Percentiles rank a stretch among this genome's conserved stretches.
These are phyloP conservation scores for Drosophila persimilis DNA, from an alignment of 1,140 invertebrate species.

Conservation along the genomic window DNA sequence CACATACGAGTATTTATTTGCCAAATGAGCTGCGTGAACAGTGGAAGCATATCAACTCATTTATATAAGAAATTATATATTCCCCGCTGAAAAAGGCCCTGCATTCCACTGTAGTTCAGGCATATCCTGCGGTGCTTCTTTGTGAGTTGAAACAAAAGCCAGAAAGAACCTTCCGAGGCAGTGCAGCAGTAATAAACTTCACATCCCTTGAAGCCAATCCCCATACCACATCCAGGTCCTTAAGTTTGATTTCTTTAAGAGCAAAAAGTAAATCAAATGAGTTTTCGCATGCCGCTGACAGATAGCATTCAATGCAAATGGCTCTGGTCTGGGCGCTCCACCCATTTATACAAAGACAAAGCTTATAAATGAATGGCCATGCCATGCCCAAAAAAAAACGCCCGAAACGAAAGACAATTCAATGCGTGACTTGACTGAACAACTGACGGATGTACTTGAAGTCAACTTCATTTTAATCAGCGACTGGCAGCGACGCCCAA, in stretches of 20 bases:
- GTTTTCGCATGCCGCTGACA: conserved; percentile 64
- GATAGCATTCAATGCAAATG: conserved; percentile 38
- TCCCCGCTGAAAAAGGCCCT: neutral
- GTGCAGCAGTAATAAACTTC: conserved; percentile 55
- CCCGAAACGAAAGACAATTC: conserved; percentile 56
- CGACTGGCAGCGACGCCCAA: conserved; percentile 55
- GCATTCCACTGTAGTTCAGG: conserved; percentile 17
- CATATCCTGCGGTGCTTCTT: conserved; percentile 44
- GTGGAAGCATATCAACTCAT: no score
- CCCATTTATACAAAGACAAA: conserved; percentile 15
- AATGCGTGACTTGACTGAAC: conserved; percentile 73
- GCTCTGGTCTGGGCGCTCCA: neutral
- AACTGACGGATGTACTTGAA: conserved; percentile 69
- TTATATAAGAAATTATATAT: no score
- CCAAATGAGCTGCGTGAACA: no score
- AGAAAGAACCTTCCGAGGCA: conserved; percentile 15
- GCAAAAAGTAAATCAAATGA: conserved; percentile 73
- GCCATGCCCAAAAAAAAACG: conserved; percentile 23
- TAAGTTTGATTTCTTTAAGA: conserved; percentile 54
- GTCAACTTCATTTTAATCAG: conserved; percentile 77
- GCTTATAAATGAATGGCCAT: conserved; percentile 13
- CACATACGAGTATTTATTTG: no score
- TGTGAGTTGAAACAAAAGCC: conserved; percentile 57
- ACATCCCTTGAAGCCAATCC: conserved; percentile 1
- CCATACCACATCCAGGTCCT: neutral